Conservation (phyloP, 2,888 invertebrate genomes). For the Tinea semifulvella region DNA sequence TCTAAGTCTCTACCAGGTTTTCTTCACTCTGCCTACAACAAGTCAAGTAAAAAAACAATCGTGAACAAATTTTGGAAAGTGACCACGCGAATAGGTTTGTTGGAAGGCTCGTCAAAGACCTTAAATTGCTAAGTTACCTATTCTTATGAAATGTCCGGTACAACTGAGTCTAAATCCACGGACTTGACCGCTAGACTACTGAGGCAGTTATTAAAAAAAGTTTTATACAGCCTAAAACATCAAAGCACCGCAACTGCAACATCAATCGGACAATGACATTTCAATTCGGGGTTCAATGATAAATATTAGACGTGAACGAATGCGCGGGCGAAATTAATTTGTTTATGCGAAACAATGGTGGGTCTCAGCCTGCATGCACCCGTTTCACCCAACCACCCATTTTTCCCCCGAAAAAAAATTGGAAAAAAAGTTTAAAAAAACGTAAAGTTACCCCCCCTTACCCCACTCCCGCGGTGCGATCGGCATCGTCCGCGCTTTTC, state of each 20-base stretch:
- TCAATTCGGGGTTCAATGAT: constrained; percentile 2
- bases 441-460: constrained; percentile 1
- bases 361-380: constrained; percentile 59
- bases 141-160: no score
- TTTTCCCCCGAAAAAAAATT: constrained; percentile 51
- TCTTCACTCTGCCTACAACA: no score
- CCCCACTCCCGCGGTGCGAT: constrained; percentile 55
- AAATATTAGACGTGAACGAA: constrained; percentile 54
- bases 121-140: no score
- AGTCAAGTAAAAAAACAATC: no score
- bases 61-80: no score
- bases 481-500: constrained; percentile 55
- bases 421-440: constrained; percentile 33
- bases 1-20: no score
- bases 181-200: no score
- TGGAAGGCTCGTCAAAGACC: no score
- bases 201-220: no score
- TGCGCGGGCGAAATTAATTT: constrained; percentile 66
- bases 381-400: constrained; percentile 41
- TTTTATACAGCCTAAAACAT: background rate
- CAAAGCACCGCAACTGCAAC: background rate
- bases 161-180: no score
- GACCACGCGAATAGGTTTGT: no score
- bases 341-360: constrained; percentile 68
- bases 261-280: constrained; percentile 8